Evolutionary conservation across 2,113 vertebrate species (phyloP), one percentile per base, ranked within the genome.

Genomic region (Eulemur rufifrons): DNA sequence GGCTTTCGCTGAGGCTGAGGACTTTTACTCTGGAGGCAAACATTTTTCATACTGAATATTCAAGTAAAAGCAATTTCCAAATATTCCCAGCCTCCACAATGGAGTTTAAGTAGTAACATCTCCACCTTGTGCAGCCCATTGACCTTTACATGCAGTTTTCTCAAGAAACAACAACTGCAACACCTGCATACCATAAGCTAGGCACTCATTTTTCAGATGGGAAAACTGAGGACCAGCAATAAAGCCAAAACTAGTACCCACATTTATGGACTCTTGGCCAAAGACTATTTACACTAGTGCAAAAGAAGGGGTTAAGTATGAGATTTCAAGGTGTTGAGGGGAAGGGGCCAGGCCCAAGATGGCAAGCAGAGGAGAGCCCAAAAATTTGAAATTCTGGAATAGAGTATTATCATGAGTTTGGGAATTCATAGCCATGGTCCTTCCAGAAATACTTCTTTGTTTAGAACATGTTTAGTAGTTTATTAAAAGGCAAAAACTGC

Each of bases 11-110:
- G 34, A 85, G 25, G 23, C 21, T 66, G 8, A 86, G 27, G 23
- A 73, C 25, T 86, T 86, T 95, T 86, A 78, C 63, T 95, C 47
- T 68, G 13, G 6, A 74, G 76, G 21, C 56, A 85, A 91, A n/a
- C 2, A 32, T 85, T 89, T 89, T 52, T 76, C 63, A 80, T 32
- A 84, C 14, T 88, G 61, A 89, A 86, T 68, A 94, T 92, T 95
- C 52, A 96, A 86, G 47, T 89, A 73, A 66, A 94, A 89, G 59
- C 6, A 61, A 37, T 71, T 94, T 86, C 37, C 59, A 89, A 89
- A 86, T 86, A 27, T 64, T 92, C 15, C 47, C 63, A 77, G 37
- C 6, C 34, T 94, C 29, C 27, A 78, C 45, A 90, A 50, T 20
- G 34, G 12, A 88, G 29, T 92, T 94, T 77, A 89, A 50, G 34